A percentile compares a stretch with the other conserved stretches of the same genome.
Evolutionary conservation across 2,113 vertebrate species (phyloP).

Genomic region (Paedocypris sp.): DNA sequence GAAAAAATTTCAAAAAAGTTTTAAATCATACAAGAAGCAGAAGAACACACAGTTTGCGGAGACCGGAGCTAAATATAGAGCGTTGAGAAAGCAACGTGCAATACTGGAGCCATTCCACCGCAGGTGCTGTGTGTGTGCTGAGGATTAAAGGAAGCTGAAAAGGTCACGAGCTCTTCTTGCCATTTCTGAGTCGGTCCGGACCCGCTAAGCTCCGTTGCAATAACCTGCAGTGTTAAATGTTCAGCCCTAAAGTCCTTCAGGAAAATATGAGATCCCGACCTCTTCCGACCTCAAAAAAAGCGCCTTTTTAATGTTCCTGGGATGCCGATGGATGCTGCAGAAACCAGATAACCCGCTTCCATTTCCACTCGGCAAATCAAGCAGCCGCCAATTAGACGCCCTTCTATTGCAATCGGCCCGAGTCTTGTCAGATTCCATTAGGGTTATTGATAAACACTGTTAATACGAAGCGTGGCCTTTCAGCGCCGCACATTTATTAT

Average conservation of each 20-base stretch:
- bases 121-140: slow-evolving; percentile 6
- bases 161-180: slow-evolving; percentile 12
- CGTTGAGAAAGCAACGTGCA: not conserved
- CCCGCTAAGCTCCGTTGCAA: slow-evolving; percentile 10
- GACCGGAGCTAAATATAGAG: not conserved
- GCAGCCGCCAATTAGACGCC: not conserved
- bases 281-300: not conserved
- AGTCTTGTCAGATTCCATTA: not conserved
- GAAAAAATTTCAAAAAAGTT: too few species aligned
- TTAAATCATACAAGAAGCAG: too few species aligned
- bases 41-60: too few species aligned
- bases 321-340: not conserved
- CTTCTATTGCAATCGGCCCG: not conserved
- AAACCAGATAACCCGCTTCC: not conserved
- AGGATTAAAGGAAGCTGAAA: slow-evolving; percentile 8
- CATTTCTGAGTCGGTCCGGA: slow-evolving; percentile 4
- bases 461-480: not conserved
- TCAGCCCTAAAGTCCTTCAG: not conserved
- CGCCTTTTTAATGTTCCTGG: not conserved
- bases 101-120: not conserved
- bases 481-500: not conserved
- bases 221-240: slow-evolving; percentile 4
- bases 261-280: not conserved
- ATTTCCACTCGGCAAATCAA: not conserved
- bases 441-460: not conserved